Evolutionary conservation across 2,113 vertebrate genomes (phyloP).

Genomic region (Apus apus): DNA sequence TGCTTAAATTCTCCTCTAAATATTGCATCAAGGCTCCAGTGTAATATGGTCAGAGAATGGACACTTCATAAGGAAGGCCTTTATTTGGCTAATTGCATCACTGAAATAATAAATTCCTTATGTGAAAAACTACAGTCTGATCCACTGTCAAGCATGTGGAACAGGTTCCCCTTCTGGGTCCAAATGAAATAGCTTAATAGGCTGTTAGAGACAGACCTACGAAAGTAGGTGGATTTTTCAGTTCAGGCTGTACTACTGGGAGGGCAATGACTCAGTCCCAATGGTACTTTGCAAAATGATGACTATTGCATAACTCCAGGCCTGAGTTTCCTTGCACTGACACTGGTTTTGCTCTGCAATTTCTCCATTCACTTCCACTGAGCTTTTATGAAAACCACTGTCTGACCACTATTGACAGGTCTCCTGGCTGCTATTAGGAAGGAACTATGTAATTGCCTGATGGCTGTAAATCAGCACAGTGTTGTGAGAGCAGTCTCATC

Average conservation of each 20-base stretch:
- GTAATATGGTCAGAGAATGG: neutral
- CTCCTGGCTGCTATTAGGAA: neutral
- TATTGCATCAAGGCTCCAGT: neutral
- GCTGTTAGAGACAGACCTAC: neutral
- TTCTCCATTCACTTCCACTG: neutral
- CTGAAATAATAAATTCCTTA: constrained; percentile 5
- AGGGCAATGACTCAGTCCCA: neutral
- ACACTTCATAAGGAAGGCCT: neutral
- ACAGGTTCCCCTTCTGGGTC: neutral
- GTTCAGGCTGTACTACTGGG: neutral
- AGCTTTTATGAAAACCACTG: neutral
- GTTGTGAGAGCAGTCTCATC: neutral
- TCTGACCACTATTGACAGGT: neutral
- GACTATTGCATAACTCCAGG: neutral
- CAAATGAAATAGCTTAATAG: neutral
- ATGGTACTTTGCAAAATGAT: neutral
- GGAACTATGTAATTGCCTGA: neutral
- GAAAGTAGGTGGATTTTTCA: neutral
- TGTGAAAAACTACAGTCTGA: neutral
- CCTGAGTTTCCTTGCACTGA: neutral
- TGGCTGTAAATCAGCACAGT: neutral
- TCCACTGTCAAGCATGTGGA: neutral
- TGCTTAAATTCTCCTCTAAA: neutral
- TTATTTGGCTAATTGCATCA: neutral
- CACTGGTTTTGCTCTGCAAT: fast-evolving